Evolutionary conservation across 2,113 vertebrate species (phyloP).

Genomic region (Tenrec ecaudatus): DNA sequence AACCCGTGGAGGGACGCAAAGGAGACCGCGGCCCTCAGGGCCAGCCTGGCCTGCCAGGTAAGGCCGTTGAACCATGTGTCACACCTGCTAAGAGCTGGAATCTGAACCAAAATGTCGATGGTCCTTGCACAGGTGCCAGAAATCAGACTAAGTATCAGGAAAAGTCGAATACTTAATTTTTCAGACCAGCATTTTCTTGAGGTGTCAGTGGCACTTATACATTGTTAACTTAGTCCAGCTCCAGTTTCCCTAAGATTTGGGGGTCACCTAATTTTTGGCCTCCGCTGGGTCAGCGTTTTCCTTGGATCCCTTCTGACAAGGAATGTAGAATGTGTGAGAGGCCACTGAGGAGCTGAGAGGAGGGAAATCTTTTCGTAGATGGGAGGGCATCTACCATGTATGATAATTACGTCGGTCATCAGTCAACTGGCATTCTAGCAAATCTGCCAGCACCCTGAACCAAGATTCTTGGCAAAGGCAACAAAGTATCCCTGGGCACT

Average conservation of each 20-base stretch:
- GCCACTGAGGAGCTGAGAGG: background rate
- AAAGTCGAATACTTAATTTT: too few relatives aligned
- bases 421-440: rapidly evolving
- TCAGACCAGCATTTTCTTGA: too few relatives aligned
- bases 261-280: background rate
- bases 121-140: too few relatives aligned
- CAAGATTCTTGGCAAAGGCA: rapidly evolving
- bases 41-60: slow-evolving; percentile 92
- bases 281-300: rapidly evolving
- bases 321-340: background rate
- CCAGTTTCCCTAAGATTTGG: rapidly evolving
- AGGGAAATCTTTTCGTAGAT: background rate
- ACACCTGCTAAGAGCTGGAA: background rate
- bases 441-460: rapidly evolving
- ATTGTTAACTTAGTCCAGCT: background rate
- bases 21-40: slow-evolving; percentile 93
- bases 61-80: background rate
- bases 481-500: background rate
- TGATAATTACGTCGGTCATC: too few relatives aligned
- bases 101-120: too few relatives aligned
- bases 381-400: rapidly evolving
- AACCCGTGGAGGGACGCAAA: slow-evolving; percentile 92
- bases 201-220: background rate
- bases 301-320: background rate
- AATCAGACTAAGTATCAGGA: too few relatives aligned